A percentile compares a stretch with the other conserved stretches of the same genome.
phyloP scores from a whole-genome alignment of 1,140 invertebrate genomes.

The Agraylea sexmaculata region DNA sequence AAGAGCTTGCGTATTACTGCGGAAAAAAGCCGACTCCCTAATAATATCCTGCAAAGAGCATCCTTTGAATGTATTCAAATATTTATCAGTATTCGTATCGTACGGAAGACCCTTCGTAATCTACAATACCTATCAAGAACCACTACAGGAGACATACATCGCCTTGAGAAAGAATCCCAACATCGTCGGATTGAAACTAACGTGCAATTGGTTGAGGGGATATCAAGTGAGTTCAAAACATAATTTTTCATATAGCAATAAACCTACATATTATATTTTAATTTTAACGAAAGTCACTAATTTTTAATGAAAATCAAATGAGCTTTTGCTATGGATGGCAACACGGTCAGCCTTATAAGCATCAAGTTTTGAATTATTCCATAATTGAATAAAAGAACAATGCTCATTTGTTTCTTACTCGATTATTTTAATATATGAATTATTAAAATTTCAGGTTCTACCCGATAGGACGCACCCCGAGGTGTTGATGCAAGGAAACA shows the following conservation, averaged over 20 bases:
- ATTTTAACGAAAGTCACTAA: not conserved
- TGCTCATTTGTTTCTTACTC: not conserved
- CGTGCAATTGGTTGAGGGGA: constrained; percentile 75
- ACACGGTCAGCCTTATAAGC: too few species aligned
- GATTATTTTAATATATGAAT: constrained; percentile 5
- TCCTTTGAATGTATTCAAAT: constrained; percentile 63
- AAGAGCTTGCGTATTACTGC: constrained; percentile 43
- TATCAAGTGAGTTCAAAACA: constrained; percentile 63
- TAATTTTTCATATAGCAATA: not conserved
- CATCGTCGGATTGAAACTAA: constrained; percentile 62
- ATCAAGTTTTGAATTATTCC: too few species aligned
- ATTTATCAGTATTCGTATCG: constrained; percentile 62
- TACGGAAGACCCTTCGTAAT: constrained; percentile 74
- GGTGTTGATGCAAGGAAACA: constrained; percentile 34
- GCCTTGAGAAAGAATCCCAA: constrained; percentile 56
- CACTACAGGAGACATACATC: constrained; percentile 68
- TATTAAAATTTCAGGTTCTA: constrained; percentile 33
- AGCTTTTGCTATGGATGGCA: not conserved
- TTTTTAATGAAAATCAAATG: constrained; percentile 1
- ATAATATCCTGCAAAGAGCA: constrained; percentile 75
- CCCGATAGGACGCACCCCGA: constrained; percentile 38
- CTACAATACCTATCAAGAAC: constrained; percentile 66
- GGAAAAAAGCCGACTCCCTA: constrained; percentile 60
- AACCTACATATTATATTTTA: not conserved
- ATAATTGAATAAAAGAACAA: not conserved